Evolutionary conservation across 2,113 vertebrate species (phyloP).

Genomic region (Cynopterus brachyotis): DNA sequence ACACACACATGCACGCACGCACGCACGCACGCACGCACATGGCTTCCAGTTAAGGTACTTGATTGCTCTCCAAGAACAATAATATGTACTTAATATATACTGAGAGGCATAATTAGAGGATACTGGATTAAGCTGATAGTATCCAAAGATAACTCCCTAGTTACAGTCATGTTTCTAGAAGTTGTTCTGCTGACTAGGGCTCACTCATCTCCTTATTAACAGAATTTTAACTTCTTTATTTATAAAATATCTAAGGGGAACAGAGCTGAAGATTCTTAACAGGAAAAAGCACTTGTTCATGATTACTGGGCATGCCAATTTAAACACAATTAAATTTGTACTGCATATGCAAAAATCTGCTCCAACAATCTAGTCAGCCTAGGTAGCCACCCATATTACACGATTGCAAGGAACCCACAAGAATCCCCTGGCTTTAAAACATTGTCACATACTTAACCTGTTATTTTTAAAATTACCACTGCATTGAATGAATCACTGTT

Average conservation of each 20-base stretch:
- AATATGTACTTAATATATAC: neutral
- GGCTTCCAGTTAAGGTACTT: neutral
- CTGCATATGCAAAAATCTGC: neutral
- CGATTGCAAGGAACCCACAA: neutral
- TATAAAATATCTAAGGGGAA: slow-evolving; percentile 6
- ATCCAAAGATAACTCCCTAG: neutral
- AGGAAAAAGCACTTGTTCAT: neutral
- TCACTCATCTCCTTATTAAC: slow-evolving; percentile 20
- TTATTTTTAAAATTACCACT: neutral
- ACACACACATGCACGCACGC: neutral
- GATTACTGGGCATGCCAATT: neutral
- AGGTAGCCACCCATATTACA: neutral
- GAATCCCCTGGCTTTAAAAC: neutral
- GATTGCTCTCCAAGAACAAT: neutral
- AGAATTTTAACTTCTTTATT: neutral
- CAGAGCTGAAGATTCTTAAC: neutral
- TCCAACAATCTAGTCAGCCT: neutral
- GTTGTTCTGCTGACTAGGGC: neutral
- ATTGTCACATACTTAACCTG: neutral
- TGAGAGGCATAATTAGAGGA: neutral
- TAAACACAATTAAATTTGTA: slow-evolving; percentile 11
- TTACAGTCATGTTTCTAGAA: neutral
- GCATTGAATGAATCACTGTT: neutral
- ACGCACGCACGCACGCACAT: neutral
- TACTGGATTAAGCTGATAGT: neutral